Base-by-base conservation (phyloP, 1,140 invertebrate genomes). In the Odontomachus brunneus region DNA sequence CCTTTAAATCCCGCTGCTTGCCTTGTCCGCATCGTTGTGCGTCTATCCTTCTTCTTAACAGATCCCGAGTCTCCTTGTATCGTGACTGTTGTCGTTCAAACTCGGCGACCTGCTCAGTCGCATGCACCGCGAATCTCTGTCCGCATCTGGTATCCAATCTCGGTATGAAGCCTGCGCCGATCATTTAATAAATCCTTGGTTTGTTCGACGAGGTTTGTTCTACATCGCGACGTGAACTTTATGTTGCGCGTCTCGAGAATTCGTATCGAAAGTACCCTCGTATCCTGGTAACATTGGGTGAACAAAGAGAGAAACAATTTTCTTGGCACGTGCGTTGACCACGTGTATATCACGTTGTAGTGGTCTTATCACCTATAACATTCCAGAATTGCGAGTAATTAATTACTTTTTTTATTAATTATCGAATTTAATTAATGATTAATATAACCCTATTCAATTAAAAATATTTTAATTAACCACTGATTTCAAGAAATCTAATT, bases 261-360 rank as follows among this genome's bases (percentile, higher is more conserved):
- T 11, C 9, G 9, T 4, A 57, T 3, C 51, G 51, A 69, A 80
- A 69, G 49, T 92, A 96, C 96, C 96, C 91, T 96, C 95, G 91
- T 97, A 97, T 63, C 96, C 95, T 9, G 96, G 96, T 71, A 96
- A 93, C 87, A 96, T 95, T 1, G 96, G 96, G 94, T 97, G 95
- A 69, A 95, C 94, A 90, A 96, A 97, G 49, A 96, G 93, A 0
- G 96, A 93, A 91, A 96, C 96, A 1, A 95, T 95, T 78, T 95
- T 94, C 55, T 95, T 92, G 72, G 95, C 95, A 65, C 96, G 94
- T 1, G 95, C 94, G 65, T 96, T 95, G 1, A 97, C 95, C 0
- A 95, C 90, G 69, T 96, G 95, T 24, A 97, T 94, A 73, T 96
- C 96, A 57, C 71, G 72, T 33, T 84, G 86, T 1, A 60, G 60